These are phyloP conservation scores for Omphaloscelis lunosa DNA, from an alignment of 2,888 invertebrate species.

Conservation along the genomic window DNA sequence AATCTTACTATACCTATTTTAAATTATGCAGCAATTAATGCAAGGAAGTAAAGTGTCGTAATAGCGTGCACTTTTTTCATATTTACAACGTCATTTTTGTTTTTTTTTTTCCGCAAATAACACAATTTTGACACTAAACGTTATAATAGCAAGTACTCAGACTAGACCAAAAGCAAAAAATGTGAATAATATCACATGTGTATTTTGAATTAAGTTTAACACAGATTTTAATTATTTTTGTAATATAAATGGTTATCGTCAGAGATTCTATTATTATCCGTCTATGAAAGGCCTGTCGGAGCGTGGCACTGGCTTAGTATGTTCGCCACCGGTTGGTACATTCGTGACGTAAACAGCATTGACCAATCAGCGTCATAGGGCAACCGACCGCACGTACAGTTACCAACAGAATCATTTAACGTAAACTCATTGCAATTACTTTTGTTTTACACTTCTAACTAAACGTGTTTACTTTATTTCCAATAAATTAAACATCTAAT, in stretches of 20 bases:
- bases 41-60: constrained; percentile 10
- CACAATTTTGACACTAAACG: constrained; percentile 7
- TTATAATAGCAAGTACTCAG: background rate
- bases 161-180: background rate
- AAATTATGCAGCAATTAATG: constrained; percentile 26
- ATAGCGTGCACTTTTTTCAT: constrained; percentile 13
- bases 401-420: constrained; percentile 38
- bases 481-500: constrained; percentile 29
- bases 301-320: constrained; percentile 27
- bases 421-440: constrained; percentile 25
- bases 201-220: background rate
- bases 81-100: background rate
- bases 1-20: constrained; percentile 15
- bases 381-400: constrained; percentile 47
- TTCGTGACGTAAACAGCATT: constrained; percentile 55
- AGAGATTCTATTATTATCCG: constrained; percentile 52
- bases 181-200: background rate
- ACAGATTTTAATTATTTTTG: constrained; percentile 20
- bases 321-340: constrained; percentile 38
- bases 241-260: constrained; percentile 22
- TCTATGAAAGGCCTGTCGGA: constrained; percentile 23
- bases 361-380: constrained; percentile 52
- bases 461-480: constrained; percentile 20
- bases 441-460: constrained; percentile 8
- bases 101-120: constrained; percentile 8